Base-by-base conservation (phyloP, 2,888 invertebrate genomes). In the Dasysyrphus tricinctus region DNA sequence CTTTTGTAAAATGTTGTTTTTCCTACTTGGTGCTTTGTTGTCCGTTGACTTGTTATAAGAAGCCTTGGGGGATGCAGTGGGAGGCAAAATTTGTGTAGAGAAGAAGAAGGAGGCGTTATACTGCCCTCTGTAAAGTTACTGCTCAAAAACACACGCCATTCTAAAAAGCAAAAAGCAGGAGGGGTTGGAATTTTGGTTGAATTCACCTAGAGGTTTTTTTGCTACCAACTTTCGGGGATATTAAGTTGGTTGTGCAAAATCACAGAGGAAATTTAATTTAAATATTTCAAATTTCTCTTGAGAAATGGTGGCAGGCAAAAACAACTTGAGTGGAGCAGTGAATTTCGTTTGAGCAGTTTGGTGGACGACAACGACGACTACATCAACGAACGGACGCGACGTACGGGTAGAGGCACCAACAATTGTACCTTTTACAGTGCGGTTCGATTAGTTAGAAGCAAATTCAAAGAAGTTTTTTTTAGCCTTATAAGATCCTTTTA, bases 201-300 rank as follows among this genome's bases (percentile, higher is more conserved):
- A 75, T 81, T 74, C 81, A 77, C 85, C 85, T 74, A 74, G 51
- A 70, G 81, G 85, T 86, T 81, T 86, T n/a, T 86, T 67, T 86
- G 78, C 86, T 78, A 77, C 86, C 86, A 82, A 86, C 86, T 86
- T 86, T 86, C 65, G 81, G 86, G 78, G 81, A 86, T 86, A 86
- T 86, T 86, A 86, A 86, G 86, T 86, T 86, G 81, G 81, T 86
- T 86, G 81, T 81, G 86, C 78, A 74, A 88, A 88, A 88, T 88
- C 88, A 88, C 85, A 85, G 88, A 88, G 85, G 78, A 88, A 88
- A 88, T 88, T 88, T 88, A 88, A 88, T 88, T 88, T 88, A 88
- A 88, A 88, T 88, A 88, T 88, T 88, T 88, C 85, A 88, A 85
- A 88, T 88, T 88, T 88, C 88, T 88, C 88, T 65, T 75, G 88